Base-by-base conservation (phyloP, 2,113 vertebrate genomes). In the Ammospiza caudacuta region DNA sequence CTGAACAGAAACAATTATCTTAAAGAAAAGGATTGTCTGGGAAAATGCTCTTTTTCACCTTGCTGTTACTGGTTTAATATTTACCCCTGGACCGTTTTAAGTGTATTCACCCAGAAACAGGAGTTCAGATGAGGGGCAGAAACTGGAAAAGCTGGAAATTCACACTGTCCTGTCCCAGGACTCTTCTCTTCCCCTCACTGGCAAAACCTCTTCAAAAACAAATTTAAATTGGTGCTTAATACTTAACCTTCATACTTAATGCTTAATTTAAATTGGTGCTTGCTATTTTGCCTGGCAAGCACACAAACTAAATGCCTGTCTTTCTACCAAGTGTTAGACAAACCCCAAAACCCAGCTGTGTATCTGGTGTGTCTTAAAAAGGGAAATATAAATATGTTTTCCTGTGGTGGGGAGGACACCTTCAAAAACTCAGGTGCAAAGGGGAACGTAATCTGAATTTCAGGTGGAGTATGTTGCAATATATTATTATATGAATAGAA, bases 21-120 rank as follows among this genome's bases (percentile, higher is more conserved):
- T 43, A 35, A 51, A 41, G 47, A 70, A 47, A 86, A 85, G 72
- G 28, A 52, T 83, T 61, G 4, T 80, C 57, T 67, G 43, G 55
- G 41, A 64, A 92, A 74, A 47, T 18, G 11, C 5, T 85, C 52
- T 83, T 54, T 49, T 62, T 51, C 35, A 70, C 27, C 35, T 70
- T 72, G 28, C 44, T 68, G 15, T 47, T 88, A 46, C 3, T 76
- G 52, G 82, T 80, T 95, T 93, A 90, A 85, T 95, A 51, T 90
- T 95, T 90, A 74, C 41, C 90, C 76, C 39, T 21, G 19, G 59
- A 63, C 29, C 79, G 14, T 55, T n/a, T 63, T 61, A 47, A 49
- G 41, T 41, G 27, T 88, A 28, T 63, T 88, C 61, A 74, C n/a
- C 59, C 64, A 86, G 75, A 88, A 93, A 87, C 47, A 49, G 1